Evolutionary conservation across 2,113 vertebrate species (phyloP).

Genomic region (Numenius arquata): DNA sequence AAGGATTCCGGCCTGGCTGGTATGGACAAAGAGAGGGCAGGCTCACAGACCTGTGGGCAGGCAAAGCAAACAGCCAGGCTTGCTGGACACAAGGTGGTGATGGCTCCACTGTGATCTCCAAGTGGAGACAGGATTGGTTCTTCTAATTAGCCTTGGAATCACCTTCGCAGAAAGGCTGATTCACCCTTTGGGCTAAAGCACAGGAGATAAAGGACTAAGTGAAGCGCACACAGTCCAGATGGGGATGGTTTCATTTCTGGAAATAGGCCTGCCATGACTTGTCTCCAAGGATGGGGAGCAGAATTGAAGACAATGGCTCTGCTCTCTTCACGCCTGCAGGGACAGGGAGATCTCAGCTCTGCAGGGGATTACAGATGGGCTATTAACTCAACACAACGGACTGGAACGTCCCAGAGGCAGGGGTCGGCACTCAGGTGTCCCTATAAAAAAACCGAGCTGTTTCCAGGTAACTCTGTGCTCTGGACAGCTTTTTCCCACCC

Average conservation of each 20-base stretch:
- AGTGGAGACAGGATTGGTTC: background rate
- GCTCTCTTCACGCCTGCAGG: background rate
- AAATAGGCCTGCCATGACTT: background rate
- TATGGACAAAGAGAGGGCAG: background rate
- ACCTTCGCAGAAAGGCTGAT: background rate
- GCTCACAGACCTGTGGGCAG: background rate
- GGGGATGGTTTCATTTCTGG: background rate
- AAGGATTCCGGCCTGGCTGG: background rate
- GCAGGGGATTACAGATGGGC: no score
- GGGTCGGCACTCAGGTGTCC: background rate
- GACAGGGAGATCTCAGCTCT: background rate
- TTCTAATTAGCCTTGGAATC: background rate
- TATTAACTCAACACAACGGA: background rate
- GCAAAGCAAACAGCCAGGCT: background rate
- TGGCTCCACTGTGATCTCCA: background rate
- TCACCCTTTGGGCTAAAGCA: background rate
- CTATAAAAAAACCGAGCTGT: fast-evolving
- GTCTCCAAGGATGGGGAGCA: background rate
- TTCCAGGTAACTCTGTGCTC: background rate
- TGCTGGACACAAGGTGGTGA: background rate
- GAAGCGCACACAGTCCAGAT: background rate
- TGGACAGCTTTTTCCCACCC: background rate
- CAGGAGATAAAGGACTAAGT: background rate
- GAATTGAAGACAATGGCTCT: background rate
- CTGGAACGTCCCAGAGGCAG: background rate